Evolutionary conservation across 2,113 vertebrate species (phyloP), one percentile per base, ranked within the genome.

Genomic region (Mugil cephalus): DNA sequence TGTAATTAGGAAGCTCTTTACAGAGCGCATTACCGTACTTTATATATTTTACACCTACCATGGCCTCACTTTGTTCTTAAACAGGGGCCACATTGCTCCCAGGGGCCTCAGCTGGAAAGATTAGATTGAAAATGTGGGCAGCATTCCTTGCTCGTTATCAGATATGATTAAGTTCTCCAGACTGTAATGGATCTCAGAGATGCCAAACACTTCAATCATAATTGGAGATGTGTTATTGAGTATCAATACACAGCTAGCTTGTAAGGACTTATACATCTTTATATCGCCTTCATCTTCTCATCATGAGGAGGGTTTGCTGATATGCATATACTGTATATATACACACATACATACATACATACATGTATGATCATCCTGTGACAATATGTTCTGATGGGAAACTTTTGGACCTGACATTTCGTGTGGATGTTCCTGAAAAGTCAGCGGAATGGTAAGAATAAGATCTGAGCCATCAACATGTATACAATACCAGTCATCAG

Each of bases 1-100:
- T 78, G 65, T 82, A 88, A 87, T 88, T 80, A 88, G 66, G 34
- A 69, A 51, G 55, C 63, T 80, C 77, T 84, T 79, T 69, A 61
- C 50, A 60, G 45, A 47, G 14, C 1, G n/a, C 42, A 55, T 53
- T 11, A 62, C 79, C 59, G 54, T 74, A 66, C 67, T 77, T 78
- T 47, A 71, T 86, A 70, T 78, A 50, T 60, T 74, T 59, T 65
- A 53, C 59, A 62, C 73, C 69, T 62, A 39, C 59, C 47, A 50
- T 38, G 47, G 60, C 51, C 36, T 62, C 36, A 55, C 59, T 80
- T 75, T 69, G 74, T 74, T 72, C 50, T 43, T 17, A 63, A 18
- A 52, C 10, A 45, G 21, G 21, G 56, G 45, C 45, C 30, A 34
- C 46, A 5, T 4, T 35, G 45, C 17, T 42, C 63, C 73, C 5